Conservation (phyloP, 2,113 vertebrate species). For the Apus apus region DNA sequence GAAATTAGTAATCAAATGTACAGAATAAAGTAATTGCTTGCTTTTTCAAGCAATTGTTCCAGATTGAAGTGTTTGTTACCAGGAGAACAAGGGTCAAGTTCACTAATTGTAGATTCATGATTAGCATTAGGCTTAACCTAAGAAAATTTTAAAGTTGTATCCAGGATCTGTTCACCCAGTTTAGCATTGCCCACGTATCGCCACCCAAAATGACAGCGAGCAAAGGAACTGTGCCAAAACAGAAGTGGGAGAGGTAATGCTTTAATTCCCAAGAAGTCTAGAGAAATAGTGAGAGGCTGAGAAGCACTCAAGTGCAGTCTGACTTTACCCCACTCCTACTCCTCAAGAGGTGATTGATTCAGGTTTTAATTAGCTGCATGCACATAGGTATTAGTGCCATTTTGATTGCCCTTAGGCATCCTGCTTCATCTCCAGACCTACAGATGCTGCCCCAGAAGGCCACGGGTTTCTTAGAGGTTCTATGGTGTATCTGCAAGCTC, state of each 20-base stretch:
- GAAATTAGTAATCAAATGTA: conserved; percentile 50
- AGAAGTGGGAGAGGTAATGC: not conserved
- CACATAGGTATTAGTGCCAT: not conserved
- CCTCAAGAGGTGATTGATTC: not conserved
- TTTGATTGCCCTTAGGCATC: not conserved
- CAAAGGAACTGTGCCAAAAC: not conserved
- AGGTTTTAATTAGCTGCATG: not conserved
- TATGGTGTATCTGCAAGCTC: not conserved
- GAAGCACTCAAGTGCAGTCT: not conserved
- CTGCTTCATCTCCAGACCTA: not conserved
- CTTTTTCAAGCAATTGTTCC: conserved; percentile 3
- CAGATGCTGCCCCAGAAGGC: not conserved
- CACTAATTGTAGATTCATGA: not conserved
- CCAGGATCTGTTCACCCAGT: not conserved
- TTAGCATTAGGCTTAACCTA: conserved; percentile 6
- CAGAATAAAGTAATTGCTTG: conserved; percentile 34
- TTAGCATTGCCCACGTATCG: not conserved
- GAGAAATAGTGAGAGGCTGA: not conserved
- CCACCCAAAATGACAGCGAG: not conserved
- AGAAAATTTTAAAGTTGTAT: not conserved
- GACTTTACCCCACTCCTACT: not conserved
- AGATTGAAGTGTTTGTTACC: conserved; percentile 13
- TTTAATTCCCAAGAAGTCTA: not conserved
- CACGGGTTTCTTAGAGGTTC: not conserved
- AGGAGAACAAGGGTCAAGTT: not conserved